Evolutionary conservation across 2,888 invertebrate species (phyloP).

Genomic region (Tetramorium bicarinatum): DNA sequence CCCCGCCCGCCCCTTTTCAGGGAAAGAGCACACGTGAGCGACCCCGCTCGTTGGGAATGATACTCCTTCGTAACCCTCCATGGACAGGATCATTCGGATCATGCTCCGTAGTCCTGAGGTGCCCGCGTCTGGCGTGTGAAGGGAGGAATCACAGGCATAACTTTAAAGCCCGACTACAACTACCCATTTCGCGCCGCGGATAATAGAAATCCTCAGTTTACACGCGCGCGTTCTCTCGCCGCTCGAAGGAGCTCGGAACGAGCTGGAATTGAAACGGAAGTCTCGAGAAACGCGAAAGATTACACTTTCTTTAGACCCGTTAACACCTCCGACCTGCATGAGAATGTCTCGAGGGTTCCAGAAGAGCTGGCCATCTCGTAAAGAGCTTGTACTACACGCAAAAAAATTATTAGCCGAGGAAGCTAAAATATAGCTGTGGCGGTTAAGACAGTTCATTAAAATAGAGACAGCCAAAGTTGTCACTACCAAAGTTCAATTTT

Average conservation of each 20-base stretch:
- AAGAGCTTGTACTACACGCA: neutral
- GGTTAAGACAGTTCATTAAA: too few species aligned
- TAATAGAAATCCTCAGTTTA: constrained; percentile 60
- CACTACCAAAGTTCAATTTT: too few species aligned
- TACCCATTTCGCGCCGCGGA: constrained; percentile 53
- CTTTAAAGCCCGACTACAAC: constrained; percentile 50
- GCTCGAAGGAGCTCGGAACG: neutral
- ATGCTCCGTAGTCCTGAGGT: constrained; percentile 41
- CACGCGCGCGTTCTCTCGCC: neutral
- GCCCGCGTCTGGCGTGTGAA: constrained; percentile 46
- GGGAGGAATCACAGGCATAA: constrained; percentile 61
- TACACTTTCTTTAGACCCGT: constrained; percentile 33
- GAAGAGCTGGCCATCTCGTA: neutral
- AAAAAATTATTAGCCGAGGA: too few species aligned
- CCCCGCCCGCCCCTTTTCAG: constrained; percentile 17
- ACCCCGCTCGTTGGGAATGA: constrained; percentile 59
- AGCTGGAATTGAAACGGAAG: constrained; percentile 32
- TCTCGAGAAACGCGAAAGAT: constrained; percentile 1
- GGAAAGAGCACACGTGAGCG: constrained; percentile 45
- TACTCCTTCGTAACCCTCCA: constrained; percentile 65
- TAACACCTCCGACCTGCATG: neutral
- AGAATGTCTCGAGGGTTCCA: neutral
- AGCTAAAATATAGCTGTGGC: too few species aligned
- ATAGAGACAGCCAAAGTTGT: too few species aligned
- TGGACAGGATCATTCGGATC: constrained; percentile 64